Evolutionary conservation across 2,888 invertebrate species (phyloP), one percentile per base, ranked within the genome.

Genomic region (Macrophya alboannulata): DNA sequence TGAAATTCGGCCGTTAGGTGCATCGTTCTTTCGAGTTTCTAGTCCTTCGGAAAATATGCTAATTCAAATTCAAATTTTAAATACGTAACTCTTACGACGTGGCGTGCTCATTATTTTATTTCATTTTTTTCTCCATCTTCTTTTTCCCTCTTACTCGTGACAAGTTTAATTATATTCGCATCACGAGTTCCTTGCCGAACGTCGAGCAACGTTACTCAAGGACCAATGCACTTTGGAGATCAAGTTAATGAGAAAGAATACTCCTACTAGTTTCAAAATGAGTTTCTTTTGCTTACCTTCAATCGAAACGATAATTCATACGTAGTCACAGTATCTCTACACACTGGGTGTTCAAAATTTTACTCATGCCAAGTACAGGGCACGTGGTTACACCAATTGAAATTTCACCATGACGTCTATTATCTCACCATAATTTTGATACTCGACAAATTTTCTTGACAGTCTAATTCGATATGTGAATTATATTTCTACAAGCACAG

Each of bases 101-200:
- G 31, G 12, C 31, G 3, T 31, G 3, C 31, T 43, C 45, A 21
- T 45, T n/a, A 45, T 74, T 74, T 31, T 72, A 21, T n/a, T 62
- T n/a, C n/a, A 21, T 62, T 62, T 62, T 21, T 62, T 21, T 62
- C n/a, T n/a, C n/a, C n/a, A n/a, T 62, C 10, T 74, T 45, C 17
- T 51, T 31, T 3, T n/a, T 43, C 62, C n/a, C 40, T 62, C 8
- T 59, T 31, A 31, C 10, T 81, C 62, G 43, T 81, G 81, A 62
- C 81, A 81, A 81, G 40, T 81, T 43, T 62, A 43, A 81, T 81
- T 81, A 81, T 43, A 81, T 81, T 81, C 81, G 81, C 81, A 81
- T 81, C 81, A 62, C 62, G 43, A 55, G 43, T 21, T 81, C 62
- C 21, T 81, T 81, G 81, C 59, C n/a, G 81, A 81, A 81, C 81